Evolutionary conservation across 1,140 invertebrate species (phyloP).

Genomic region (Branchinecta lindahli): DNA sequence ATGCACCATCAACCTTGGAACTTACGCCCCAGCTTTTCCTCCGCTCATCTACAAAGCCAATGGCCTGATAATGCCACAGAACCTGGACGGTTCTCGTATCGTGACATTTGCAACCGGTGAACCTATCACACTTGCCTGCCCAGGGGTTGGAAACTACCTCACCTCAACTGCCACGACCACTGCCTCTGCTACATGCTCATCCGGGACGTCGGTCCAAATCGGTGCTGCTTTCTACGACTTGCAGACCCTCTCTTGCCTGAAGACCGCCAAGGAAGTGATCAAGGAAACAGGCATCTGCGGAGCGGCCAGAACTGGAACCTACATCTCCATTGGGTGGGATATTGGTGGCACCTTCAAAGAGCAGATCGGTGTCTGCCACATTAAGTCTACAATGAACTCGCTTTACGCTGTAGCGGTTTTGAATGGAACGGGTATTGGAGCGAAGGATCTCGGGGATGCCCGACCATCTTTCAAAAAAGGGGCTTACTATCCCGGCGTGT

Average conservation of each 20-base stretch:
- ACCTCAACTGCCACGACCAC: neutral
- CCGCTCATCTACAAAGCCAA: neutral
- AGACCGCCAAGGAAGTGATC: constrained; percentile 15
- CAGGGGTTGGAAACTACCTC: constrained; percentile 16
- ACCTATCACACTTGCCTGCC: constrained; percentile 17
- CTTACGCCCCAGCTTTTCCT: neutral
- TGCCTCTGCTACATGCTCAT: constrained; percentile 13
- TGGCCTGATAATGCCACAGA: constrained; percentile 14
- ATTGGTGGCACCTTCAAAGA: constrained; percentile 13
- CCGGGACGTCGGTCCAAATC: neutral
- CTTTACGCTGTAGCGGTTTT: constrained; percentile 14
- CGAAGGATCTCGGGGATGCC: constrained; percentile 13
- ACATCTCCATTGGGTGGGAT: constrained; percentile 19
- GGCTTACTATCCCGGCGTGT: constrained; percentile 13
- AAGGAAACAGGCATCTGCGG: constrained; percentile 17
- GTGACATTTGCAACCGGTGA: constrained; percentile 13
- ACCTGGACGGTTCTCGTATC: constrained; percentile 12
- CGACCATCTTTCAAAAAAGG: constrained; percentile 19
- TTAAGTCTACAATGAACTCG: constrained; percentile 12
- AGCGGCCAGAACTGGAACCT: neutral
- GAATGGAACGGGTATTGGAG: constrained; percentile 14
- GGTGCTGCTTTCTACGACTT: neutral
- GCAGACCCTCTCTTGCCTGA: constrained; percentile 13
- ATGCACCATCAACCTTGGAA: neutral
- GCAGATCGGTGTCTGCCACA: constrained; percentile 19